Base-by-base conservation (phyloP, 2,113 vertebrate species). In the Phrynosoma blainvillii region DNA sequence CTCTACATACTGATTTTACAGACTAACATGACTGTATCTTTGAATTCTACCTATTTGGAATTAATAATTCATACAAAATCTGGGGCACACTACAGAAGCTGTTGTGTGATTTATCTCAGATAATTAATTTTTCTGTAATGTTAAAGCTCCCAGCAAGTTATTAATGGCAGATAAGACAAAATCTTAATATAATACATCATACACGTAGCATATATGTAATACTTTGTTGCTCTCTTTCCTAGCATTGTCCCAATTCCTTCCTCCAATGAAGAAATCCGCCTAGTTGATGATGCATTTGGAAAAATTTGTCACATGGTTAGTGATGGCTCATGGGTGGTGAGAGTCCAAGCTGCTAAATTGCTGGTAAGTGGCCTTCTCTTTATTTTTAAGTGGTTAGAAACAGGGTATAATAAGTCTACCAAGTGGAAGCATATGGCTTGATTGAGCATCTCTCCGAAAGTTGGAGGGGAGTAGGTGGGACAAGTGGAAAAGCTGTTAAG, bases 271-370 rank as follows among this genome's bases (percentile, higher is more conserved):
- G 98, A 99, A 96, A 99, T 99, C 88, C 97, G 99, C 13, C 95
- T 99, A 92, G 98, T 99, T 0, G 99, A 99, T 84, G 99, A 99
- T 85, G 98, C 98, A 0, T 99, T 99, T 85, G 99, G 98, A 73
- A 99, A 99, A 95, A 98, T 99, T 89, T 99, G 98, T 90, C 99
- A 99, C 93, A 99, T 99, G 99, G 98, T 99, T 93, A 99, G 98
- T 10, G 99, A 99, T 54, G 98, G 99, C 9, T 99, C 98, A 86
- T 99, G 98, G 99, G 98, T 99, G 70, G 99, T 99, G 77, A 96
- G 99, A 84, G 98, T 99, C 73, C 98, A 99, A 94, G 99, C 98
- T 2, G 96, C 98, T 1, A 99, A 99, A 90, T 97, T 99, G 0
- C 90, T 99, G 98, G 99, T 99, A 93, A 97, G 98, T 84, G 79